Evolutionary conservation across 2,888 invertebrate genomes (phyloP), one percentile per base, ranked within the genome.

Genomic region (Leptopilina drosophilae): DNA sequence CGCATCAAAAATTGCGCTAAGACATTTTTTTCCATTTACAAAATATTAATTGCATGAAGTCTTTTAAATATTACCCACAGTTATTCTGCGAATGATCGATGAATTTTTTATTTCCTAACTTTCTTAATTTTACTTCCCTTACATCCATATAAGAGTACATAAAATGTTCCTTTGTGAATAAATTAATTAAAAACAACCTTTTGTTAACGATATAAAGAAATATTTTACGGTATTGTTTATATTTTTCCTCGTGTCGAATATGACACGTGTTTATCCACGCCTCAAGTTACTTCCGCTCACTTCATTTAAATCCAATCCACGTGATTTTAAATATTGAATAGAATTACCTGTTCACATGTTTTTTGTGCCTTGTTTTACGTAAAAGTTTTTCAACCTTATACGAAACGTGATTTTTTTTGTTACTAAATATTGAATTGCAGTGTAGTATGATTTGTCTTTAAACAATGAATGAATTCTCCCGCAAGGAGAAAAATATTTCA

Each of bases 191-290:
- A 42, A 7, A 42, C 42, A 59, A 0, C 8, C n/a, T 15, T 56
- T 56, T 59, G 2, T 59, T 59, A n/a, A n/a, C 15, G n/a, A 59
- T 59, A 11, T 4, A 49, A 49, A 49, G 11, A 49, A 12, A 49
- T 49, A 11, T 11, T 49, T 49, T 49, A 11, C 11, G 33, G 11
- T 49, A 12, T 20, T 15, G 15, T 62, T 62, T 9, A 15, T n/a
- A 62, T 9, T 62, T 62, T 73, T 56, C 8, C 26, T 26, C 73
- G n/a, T 56, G n/a, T 4, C 14, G 20, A 64, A 64, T 64, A 14
- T 56, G 53, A 33, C 73, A 73, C 73, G 73, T 73, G 73, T 73
- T 49, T 66, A 12, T 73, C 56, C 33, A 73, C 53, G 26, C 53
- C 26, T 40, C 33, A 26, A 56, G 20, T 26, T 56, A 26, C 53